Conservation (phyloP, 2,113 vertebrate species). For the Raja brachyura region DNA sequence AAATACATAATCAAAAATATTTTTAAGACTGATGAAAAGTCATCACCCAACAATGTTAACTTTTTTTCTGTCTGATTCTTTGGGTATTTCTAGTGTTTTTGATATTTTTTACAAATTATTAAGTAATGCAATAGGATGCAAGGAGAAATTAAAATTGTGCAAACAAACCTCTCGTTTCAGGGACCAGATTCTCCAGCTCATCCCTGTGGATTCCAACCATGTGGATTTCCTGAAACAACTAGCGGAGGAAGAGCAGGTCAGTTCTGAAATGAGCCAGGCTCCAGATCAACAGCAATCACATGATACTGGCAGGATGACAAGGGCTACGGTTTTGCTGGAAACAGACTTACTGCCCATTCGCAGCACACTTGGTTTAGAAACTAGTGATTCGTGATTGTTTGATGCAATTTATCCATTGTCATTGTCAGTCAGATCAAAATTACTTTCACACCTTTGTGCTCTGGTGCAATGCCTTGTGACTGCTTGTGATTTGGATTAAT, state of each 20-base stretch:
- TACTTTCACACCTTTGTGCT: too few relatives aligned
- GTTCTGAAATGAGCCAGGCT: not conserved
- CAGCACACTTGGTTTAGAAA: not conserved
- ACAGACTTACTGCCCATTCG: not conserved
- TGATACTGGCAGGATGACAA: too few relatives aligned
- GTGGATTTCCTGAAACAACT: not conserved
- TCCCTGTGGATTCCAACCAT: not conserved
- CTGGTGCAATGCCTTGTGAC: too few relatives aligned
- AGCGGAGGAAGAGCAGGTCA: not conserved
- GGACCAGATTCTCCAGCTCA: not conserved
- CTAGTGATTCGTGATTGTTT: not conserved
- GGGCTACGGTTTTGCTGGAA: not conserved
- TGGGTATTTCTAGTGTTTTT: too few relatives aligned
- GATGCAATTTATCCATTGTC: too few relatives aligned
- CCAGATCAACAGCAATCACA: not conserved
- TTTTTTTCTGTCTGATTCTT: too few relatives aligned
- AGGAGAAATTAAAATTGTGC: not conserved
- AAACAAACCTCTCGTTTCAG: not conserved
- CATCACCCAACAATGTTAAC: too few relatives aligned
- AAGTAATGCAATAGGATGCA: not conserved
- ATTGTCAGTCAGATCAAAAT: too few relatives aligned
- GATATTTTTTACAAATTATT: not conserved
- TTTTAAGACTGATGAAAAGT: too few relatives aligned
- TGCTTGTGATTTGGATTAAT: too few relatives aligned
- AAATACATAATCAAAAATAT: too few relatives aligned